Base-by-base conservation (phyloP, 2,888 invertebrate species). In the Seira musarum region DNA sequence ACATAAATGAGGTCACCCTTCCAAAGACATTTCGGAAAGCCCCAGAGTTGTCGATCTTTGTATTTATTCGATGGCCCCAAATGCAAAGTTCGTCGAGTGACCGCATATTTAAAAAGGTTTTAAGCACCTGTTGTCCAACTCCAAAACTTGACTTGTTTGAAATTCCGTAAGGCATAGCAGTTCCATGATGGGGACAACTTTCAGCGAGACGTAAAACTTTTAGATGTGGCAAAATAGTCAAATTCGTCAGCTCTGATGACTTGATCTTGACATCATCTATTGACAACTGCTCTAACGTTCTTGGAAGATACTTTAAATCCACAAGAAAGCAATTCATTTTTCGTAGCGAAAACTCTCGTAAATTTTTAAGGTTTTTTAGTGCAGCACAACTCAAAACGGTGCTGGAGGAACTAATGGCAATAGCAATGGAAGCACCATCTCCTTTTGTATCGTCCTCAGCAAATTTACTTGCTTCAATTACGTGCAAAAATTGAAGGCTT, bases 201-300 rank as follows among this genome's bases (percentile, higher is more conserved):
- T 81, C 61, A 6, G 40, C 66, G 17, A 81, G 60, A 22, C 72
- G 30, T 2, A 81, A 61, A 53, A 67, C 35, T 35, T 70, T 75
- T 5, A 81, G 40, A 2, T 17, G 25, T 10, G 5, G 19, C 2
- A 71, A 17, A 24, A 22, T 35, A n/a, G 19, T n/a, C 1, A 81
- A 46, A 10, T 15, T n/a, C 0, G 15, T 15, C 10, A 81, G 49
- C 24, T 81, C 75, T 13, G 13, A 13, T 8, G 71, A 71, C 15
- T 71, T 24, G 5, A 81, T 22, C 21, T 8, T 46, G 0, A 76
- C 57, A 24, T 66, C 70, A 53, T 81, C 80, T 8, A 81, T 30
- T 3, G 63, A 46, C 15, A 81, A 35, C 49, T 81, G 70, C 35
- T 64, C 71, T 22, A 81, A 24, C 3, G 13, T 17, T 61, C 22